Base-by-base conservation (phyloP, 2,797 vertebrate genomes). In the Sphaeramia orbicularis region DNA sequence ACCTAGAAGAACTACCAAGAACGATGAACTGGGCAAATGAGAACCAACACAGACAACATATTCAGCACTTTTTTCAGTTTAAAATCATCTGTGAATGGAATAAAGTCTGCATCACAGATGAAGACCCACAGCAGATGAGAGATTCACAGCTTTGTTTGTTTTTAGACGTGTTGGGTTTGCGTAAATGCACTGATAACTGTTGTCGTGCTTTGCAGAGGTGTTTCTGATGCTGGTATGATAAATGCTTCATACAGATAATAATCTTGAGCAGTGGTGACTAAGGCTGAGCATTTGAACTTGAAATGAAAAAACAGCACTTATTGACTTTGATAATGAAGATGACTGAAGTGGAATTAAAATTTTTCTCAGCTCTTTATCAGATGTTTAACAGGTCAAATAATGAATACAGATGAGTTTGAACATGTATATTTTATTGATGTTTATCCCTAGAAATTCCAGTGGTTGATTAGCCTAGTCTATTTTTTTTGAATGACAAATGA, bases 251-350 rank as follows among this genome's bases (percentile, higher is more conserved):
- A 15, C 49, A 32, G 19, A 65, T 51, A 12, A 65, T 51, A 14
- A 60, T 58, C 45, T 68, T 55, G 4, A 67, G 45, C 48, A 57
- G 1, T 30, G 56, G 49, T 66, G 56, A 66, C 27, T 24, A 66
- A 43, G 16, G 60, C 37, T 36, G 11, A 72, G 19, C 41, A 42
- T 2, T 53, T 53, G 9, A 40, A 48, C 16, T 38, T 44, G 24
- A 27, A 24, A 32, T 41, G 3, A 6, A 52, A 40, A 44, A 16
- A 14, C 7, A 21, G 36, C 1, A 27, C 24, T 19, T 36, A 4
- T 13, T n/a, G 15, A 45, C 18, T 38, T 16, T 15, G 0, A 47
- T 24, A 27, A 27, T 41, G 2, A 51, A 38, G n/a, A 9, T n/a
- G 11, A 5, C 7, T 27, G 10, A 74, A 36, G 11, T 2, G 15